Base-by-base conservation (phyloP, 2,797 vertebrate genomes). In the Macroramphosus scolopax region DNA sequence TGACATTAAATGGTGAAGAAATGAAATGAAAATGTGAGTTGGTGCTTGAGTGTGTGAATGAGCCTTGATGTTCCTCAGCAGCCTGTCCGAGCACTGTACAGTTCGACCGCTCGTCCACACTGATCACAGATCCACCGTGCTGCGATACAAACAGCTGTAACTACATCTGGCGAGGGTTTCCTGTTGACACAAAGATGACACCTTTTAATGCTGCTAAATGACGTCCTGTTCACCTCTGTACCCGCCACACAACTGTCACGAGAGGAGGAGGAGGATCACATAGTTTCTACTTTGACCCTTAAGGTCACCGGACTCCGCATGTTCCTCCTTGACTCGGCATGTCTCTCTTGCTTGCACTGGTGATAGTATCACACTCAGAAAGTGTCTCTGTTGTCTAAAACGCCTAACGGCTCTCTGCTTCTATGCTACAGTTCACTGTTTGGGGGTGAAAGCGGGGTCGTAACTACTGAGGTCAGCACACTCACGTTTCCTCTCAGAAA, bases 71-170 rank as follows among this genome's bases (percentile, higher is more conserved):
- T 43, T 59, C 37, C 14, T 40, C 45, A 6, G 45, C 40, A 20
- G 47, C 60, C 68, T 42, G 55, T 61, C 50, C 17, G 31, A 60
- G 68, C 60, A 66, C 68, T 85, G 74, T 80, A 61, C 75, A 66
- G 72, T 59, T 41, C 1, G 55, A 45, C 41, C 36, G 16, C 61
- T 68, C 63, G 37, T 38, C 63, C 72, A 62, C 69, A 55, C 53
- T 70, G 75, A 64, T 63, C 63, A 68, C 70, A 74, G 38, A 35
- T 56, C 66, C 63, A 50, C 57, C n/a, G 5, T 24, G 38, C 65
- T 69, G 77, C 66, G 53, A 30, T 5, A 3, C 35, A 11, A 48
- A 56, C 63, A 28, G 52, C 49, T 38, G 51, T 32, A 33, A 61
- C 34, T 46, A 51, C 8, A 34, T 17, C 10, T 28, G 4, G 16